A percentile compares a stretch with the other conserved stretches of the same genome.
phyloP scores from a whole-genome alignment of 2,888 invertebrate genomes.

The Unio pictorum region DNA sequence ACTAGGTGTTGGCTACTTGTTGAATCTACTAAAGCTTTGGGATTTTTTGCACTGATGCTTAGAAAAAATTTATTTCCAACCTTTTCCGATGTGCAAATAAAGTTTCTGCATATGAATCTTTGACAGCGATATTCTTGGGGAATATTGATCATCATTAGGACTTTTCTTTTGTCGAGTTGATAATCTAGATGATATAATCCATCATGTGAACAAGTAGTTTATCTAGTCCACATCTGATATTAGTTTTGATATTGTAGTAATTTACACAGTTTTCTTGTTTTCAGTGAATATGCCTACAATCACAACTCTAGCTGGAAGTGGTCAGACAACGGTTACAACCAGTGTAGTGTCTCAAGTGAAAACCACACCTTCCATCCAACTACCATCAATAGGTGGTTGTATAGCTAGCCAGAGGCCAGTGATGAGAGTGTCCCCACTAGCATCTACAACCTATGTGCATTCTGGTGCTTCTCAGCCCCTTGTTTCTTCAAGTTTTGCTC shows the following conservation, averaged over 20 bases:
- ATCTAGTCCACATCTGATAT: background rate
- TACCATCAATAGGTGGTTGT: conserved; percentile 28
- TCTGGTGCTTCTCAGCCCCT: conserved; percentile 5
- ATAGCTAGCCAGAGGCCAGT: conserved; percentile 53
- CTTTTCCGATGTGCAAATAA: too few relatives aligned
- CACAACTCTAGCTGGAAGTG: conserved; percentile 38
- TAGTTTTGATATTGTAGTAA: background rate
- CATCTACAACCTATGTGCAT: conserved; percentile 10
- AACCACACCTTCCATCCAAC: conserved; percentile 39
- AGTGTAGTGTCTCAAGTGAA: conserved; percentile 43
- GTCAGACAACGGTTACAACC: conserved; percentile 28
- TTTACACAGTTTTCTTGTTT: background rate
- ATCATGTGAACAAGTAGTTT: too few relatives aligned
- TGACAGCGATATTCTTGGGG: too few relatives aligned
- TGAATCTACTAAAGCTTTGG: too few relatives aligned
- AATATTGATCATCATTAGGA: too few relatives aligned
- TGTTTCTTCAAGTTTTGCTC: background rate
- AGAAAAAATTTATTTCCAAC: too few relatives aligned
- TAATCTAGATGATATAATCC: too few relatives aligned
- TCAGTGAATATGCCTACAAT: conserved; percentile 48
- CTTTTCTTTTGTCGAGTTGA: too few relatives aligned
- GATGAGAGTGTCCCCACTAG: conserved; percentile 66
- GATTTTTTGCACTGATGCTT: too few relatives aligned
- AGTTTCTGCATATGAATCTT: too few relatives aligned
- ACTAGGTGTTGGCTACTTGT: too few relatives aligned